These are phyloP conservation scores for Colletes gigas DNA, from an alignment of 1,140 invertebrate genomes.

Conservation along the genomic window DNA sequence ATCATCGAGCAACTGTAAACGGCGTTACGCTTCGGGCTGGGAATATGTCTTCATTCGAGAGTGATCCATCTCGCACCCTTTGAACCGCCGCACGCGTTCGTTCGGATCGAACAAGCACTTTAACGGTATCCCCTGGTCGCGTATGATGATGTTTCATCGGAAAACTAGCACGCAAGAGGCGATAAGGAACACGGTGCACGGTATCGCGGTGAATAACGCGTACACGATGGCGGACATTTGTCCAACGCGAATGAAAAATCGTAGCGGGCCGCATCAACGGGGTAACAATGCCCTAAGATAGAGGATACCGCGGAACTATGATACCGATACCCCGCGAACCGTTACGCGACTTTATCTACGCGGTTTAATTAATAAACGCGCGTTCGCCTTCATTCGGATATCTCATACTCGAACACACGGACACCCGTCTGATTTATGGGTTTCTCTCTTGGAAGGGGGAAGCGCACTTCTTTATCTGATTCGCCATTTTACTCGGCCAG, in stretches of 20 bases:
- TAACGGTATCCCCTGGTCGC: constrained; percentile 14
- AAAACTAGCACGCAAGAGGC: constrained; percentile 9
- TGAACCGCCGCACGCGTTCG: neutral
- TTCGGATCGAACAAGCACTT: neutral
- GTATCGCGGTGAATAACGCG: constrained; percentile 18
- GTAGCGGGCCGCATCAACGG: neutral
- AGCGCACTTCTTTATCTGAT: constrained; percentile 66
- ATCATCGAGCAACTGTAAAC: neutral
- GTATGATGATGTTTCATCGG: neutral
- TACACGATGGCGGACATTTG: constrained; percentile 42
- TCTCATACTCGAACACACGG: constrained; percentile 38
- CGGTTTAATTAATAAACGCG: constrained; percentile 62
- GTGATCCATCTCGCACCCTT: neutral
- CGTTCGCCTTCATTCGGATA: constrained; percentile 36
- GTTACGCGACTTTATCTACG: constrained; percentile 60
- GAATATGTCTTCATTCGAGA: neutral
- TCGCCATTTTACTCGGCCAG: constrained; percentile 57
- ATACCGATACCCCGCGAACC: constrained; percentile 40
- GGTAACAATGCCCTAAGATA: constrained; percentile 37
- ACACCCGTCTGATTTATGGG: constrained; percentile 63
- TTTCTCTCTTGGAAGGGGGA: constrained; percentile 40
- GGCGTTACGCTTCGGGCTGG: neutral
- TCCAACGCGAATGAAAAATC: constrained; percentile 28
- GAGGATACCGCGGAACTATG: constrained; percentile 6
- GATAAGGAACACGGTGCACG: constrained; percentile 9